Conservation (phyloP, 2,113 vertebrate species). For the Colossoma macropomum region DNA sequence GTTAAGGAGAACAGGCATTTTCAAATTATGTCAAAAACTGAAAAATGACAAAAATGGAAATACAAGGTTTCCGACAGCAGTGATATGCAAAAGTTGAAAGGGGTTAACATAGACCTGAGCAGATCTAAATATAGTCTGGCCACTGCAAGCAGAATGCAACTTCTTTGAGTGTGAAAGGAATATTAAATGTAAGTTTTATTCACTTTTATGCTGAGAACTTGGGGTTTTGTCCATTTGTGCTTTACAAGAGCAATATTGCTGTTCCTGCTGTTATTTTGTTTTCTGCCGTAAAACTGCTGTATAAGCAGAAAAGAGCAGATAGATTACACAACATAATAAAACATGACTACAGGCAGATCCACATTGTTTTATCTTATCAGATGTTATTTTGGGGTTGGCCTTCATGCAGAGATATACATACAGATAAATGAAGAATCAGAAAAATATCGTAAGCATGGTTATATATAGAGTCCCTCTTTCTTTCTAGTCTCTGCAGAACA, state of each 20-base stretch:
- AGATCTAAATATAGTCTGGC: too few relatives aligned
- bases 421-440: not conserved
- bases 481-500: slow-evolving; percentile 4
- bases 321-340: not conserved
- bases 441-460: not conserved
- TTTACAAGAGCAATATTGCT: not conserved
- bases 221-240: too few relatives aligned
- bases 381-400: not conserved
- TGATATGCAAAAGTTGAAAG: too few relatives aligned
- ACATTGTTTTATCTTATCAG: not conserved
- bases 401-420: not conserved
- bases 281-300: not conserved
- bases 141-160: too few relatives aligned
- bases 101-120: too few relatives aligned
- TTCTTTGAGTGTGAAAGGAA: not conserved
- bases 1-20: too few relatives aligned
- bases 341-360: not conserved
- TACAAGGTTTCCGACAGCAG: too few relatives aligned
- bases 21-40: too few relatives aligned
- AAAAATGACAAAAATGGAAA: too few relatives aligned
- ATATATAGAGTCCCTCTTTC: not conserved
- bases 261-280: not conserved
- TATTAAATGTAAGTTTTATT: not conserved
- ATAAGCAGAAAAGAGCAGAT: not conserved
- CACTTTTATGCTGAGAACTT: not conserved